Percentiles rank a stretch among this genome's conserved stretches.
Evolutionary conservation across 2,888 invertebrate species (phyloP).

Genomic region (Caenorhabditis wallacei): DNA sequence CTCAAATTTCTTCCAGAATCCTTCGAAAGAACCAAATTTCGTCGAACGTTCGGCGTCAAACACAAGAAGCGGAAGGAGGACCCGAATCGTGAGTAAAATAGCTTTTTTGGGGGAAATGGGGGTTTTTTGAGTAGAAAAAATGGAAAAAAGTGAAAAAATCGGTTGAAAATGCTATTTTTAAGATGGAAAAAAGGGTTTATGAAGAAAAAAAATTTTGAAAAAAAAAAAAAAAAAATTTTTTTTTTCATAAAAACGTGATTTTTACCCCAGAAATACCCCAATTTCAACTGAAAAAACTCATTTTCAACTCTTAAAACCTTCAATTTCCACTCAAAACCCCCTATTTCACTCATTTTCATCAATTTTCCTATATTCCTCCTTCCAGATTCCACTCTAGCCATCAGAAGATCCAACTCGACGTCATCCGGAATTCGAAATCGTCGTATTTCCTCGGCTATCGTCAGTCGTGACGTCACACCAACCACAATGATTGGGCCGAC

Average conservation of each 20-base stretch:
- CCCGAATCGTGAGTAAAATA: constrained; percentile 24
- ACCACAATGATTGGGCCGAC: constrained; percentile 47
- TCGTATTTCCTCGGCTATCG: constrained; percentile 47
- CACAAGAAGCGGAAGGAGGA: constrained; percentile 25
- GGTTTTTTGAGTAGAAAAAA: too few species aligned
- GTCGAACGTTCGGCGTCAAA: constrained; percentile 58
- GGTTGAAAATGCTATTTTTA: too few species aligned
- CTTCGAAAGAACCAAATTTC: constrained; percentile 45
- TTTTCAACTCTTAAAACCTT: too few species aligned
- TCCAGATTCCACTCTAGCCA: not conserved
- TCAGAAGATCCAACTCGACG: constrained; percentile 47
- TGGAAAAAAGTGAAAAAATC: too few species aligned
- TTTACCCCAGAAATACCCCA: too few species aligned
- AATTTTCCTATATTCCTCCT: not conserved
- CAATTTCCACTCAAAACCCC: too few species aligned
- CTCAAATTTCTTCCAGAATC: constrained; percentile 32
- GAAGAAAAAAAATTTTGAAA: too few species aligned
- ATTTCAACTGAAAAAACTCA: too few species aligned
- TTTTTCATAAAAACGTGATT: too few species aligned
- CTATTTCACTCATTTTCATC: too few species aligned
- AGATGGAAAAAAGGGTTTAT: too few species aligned
- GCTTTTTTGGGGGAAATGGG: too few species aligned
- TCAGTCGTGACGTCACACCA: constrained; percentile 3
- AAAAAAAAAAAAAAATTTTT: not conserved
- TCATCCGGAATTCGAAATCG: constrained; percentile 45